Conservation (phyloP, 2,888 invertebrate genomes). For the Diogma glabrata region DNA sequence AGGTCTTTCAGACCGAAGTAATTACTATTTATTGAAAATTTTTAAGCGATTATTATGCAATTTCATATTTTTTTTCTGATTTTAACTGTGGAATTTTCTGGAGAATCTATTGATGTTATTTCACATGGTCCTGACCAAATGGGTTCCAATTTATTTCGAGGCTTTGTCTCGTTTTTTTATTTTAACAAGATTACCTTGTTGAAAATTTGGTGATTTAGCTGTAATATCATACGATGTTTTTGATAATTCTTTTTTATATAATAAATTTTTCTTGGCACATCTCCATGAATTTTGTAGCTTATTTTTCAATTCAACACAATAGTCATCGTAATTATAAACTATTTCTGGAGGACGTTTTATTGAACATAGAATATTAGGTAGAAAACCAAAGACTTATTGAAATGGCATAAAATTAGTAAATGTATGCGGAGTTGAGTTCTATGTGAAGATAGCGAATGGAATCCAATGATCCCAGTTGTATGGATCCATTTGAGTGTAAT, state of each 20-base stretch:
- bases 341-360: neutral
- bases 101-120: too few species aligned
- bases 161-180: too few species aligned
- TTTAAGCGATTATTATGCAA: too few species aligned
- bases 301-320: neutral
- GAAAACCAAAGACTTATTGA: too few species aligned
- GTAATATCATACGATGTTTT: neutral
- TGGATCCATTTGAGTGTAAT: neutral
- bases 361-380: neutral
- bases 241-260: neutral
- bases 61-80: too few species aligned
- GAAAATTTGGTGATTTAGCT: neutral
- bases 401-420: neutral
- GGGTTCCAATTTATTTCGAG: too few species aligned
- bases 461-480: too few species aligned
- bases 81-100: too few species aligned
- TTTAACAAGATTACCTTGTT: too few species aligned
- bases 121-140: too few species aligned
- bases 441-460: neutral
- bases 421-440: neutral
- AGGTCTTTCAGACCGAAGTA: too few species aligned
- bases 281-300: neutral
- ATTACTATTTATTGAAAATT: too few species aligned
- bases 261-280: neutral
- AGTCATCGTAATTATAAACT: neutral